Evolutionary conservation across 2,113 vertebrate species (phyloP), one percentile per base, ranked within the genome.

Genomic region (Porphyrio hochstetteri): DNA sequence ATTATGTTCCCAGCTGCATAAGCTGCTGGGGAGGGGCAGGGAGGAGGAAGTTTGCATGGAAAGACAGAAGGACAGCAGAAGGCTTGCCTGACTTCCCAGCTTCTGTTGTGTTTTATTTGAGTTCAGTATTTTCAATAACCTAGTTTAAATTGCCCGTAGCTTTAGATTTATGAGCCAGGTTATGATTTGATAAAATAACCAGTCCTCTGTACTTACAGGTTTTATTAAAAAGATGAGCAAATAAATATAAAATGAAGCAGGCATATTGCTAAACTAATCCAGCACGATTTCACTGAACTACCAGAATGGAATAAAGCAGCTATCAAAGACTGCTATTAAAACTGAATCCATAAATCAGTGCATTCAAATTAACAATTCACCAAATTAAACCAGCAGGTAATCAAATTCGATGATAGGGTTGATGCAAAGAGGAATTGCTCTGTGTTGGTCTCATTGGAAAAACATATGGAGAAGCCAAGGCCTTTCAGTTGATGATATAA

Each of bases 371-470:
- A 92, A 92, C 72, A 61, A 21, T 80, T 95, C 35, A 8, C 78
- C 68, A 76, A 56, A 83, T 94, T 90, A 92, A 92, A 86, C 61
- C 59, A 77, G 36, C 48, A 90, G 86, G 55, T 90, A 88, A 90
- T 87, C 70, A 59, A 78, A 85, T 82, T 52, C 59, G 29, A 0
- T 46, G 50, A 61, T 44, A 31, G 77, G 71, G n/a, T 50, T 85
- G 90, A 74, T 82, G 67, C 50, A 35, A 55, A 74, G 83, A 85
- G 50, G 65, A 82, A 72, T 44, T 90, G 55, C 44, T 77, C 42
- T 69, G 48, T 18, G 17, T 67, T 46, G 59, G 48, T 75, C n/a
- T 77, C 48, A 9, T 18, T 67, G 46, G 48, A 68, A 63, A 76
- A 70, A 40, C 63, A 63, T 21, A 27, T 7, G 42, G 76, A 70